Evolutionary conservation across 37 sponge, comb jelly and placozoan genomes (phyloP).

Genomic region (Crambe crambe): DNA sequence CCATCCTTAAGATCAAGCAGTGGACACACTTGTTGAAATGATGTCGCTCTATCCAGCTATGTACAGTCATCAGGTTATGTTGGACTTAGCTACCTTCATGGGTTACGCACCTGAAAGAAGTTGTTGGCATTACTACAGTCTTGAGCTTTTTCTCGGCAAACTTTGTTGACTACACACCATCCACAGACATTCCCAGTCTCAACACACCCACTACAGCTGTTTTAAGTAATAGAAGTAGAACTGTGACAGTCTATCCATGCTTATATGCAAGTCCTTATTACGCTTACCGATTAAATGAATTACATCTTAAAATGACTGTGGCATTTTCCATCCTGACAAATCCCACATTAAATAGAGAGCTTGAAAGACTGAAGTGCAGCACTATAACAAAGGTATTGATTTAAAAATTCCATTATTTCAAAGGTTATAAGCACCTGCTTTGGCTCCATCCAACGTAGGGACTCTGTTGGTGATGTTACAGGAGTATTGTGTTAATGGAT

Average conservation of each 20-base stretch:
- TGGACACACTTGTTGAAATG: no score
- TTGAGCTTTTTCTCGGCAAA: slow-evolving; percentile 32
- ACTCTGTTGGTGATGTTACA: slow-evolving; percentile 36
- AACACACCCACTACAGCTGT: slow-evolving; percentile 53
- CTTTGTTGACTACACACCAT: slow-evolving; percentile 45
- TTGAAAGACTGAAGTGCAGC: slow-evolving; percentile 26
- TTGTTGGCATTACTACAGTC: not conserved
- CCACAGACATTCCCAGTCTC: slow-evolving; percentile 41
- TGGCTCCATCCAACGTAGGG: slow-evolving; percentile 3
- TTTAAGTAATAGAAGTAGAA: not conserved
- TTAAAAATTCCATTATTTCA: not conserved
- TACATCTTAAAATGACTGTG: slow-evolving; percentile 7
- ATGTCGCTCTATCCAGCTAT: no score
- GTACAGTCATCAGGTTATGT: no score
- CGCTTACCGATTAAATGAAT: slow-evolving; percentile 2
- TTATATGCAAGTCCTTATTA: not conserved
- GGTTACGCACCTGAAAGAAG: slow-evolving; percentile 1
- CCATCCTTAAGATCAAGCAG: no score
- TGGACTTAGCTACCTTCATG: not conserved
- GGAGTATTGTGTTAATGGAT: not conserved
- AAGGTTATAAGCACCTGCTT: not conserved
- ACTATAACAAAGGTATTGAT: not conserved
- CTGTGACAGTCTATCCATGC: not conserved
- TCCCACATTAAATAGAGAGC: slow-evolving; percentile 4
- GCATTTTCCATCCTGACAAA: slow-evolving; percentile 16